Evolutionary conservation across 2,888 invertebrate species (phyloP).

Genomic region (Ophion obscuratus): DNA sequence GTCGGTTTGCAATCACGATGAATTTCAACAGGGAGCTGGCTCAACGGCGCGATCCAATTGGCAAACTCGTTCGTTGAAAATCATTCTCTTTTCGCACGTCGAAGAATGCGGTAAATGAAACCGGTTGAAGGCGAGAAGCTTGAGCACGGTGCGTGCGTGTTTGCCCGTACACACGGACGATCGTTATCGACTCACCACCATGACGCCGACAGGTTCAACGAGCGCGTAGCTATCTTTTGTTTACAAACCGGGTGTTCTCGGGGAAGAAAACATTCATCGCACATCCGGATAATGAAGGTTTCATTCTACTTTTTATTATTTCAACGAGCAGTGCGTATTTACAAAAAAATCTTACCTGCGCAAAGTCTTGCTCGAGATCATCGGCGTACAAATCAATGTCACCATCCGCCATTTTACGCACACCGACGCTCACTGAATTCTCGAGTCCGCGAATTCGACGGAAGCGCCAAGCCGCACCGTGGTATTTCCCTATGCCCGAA

Average conservation of each 20-base stretch:
- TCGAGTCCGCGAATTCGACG: constrained; percentile 45
- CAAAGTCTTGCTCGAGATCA: constrained; percentile 98
- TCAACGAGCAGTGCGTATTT: constrained; percentile 39
- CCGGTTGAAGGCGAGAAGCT: constrained; percentile 6
- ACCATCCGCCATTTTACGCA: constrained; percentile 94
- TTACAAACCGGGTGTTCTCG: constrained; percentile 25
- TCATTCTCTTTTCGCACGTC: neutral
- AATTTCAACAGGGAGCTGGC: constrained; percentile 8
- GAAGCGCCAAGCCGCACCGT: constrained; percentile 58
- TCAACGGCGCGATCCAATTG: neutral
- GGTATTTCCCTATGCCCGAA: neutral
- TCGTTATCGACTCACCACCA: constrained; percentile 75
- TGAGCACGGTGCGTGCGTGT: constrained; percentile 21
- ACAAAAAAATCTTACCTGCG: constrained; percentile 86
- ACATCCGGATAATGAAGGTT: neutral
- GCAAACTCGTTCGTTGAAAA: neutral
- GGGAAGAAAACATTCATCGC: neutral
- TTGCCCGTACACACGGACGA: constrained; percentile 65
- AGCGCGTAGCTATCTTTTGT: constrained; percentile 41
- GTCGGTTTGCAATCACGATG: constrained; percentile 1
- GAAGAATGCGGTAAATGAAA: neutral
- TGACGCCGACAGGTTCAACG: constrained; percentile 75
- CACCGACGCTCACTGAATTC: constrained; percentile 79
- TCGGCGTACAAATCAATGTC: constrained; percentile 99
- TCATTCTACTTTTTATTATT: neutral